Percentiles rank a stretch among this genome's conserved stretches.
Evolutionary conservation across 2,888 invertebrate genomes (phyloP).

Genomic region (Scelioninae gen. 2): DNA sequence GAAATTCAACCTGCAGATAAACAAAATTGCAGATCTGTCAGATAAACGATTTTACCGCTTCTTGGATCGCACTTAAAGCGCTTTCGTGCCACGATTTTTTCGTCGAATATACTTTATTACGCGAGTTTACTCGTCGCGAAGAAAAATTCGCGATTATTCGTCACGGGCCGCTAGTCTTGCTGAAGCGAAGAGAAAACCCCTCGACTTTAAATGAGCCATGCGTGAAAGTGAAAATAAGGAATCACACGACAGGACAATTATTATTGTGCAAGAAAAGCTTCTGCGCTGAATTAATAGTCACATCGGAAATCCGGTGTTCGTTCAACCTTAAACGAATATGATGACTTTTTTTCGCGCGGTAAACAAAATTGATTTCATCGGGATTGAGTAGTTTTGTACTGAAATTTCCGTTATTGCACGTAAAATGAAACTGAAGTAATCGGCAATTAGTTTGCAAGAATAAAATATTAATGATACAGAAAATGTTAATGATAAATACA

Average conservation of each 20-base stretch:
- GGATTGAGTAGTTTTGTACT: too few species aligned
- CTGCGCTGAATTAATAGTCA: constrained; percentile 31
- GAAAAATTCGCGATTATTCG: constrained; percentile 63
- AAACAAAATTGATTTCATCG: not conserved
- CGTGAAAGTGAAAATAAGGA: constrained; percentile 66
- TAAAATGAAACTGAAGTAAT: too few species aligned
- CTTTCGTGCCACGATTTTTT: constrained; percentile 15
- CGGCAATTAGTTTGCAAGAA: too few species aligned
- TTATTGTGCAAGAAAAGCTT: constrained; percentile 57
- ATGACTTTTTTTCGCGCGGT: constrained; percentile 7
- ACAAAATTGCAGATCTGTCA: not conserved
- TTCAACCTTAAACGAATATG: constrained; percentile 45
- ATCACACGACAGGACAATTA: constrained; percentile 58
- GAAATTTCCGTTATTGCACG: too few species aligned
- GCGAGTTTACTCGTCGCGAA: constrained; percentile 31
- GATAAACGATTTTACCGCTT: not conserved
- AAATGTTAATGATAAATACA: too few species aligned
- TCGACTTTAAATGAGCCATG: constrained; percentile 65
- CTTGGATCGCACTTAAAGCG: not conserved
- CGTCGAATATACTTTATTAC: constrained; percentile 25
- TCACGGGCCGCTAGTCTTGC: constrained; percentile 64
- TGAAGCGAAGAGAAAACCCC: constrained; percentile 65
- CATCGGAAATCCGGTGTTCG: constrained; percentile 52
- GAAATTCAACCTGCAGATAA: not conserved
- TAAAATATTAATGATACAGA: too few species aligned